Evolutionary conservation across 2,888 invertebrate genomes (phyloP), one percentile per base, ranked within the genome.

Genomic region (Drosophila antonietae): DNA sequence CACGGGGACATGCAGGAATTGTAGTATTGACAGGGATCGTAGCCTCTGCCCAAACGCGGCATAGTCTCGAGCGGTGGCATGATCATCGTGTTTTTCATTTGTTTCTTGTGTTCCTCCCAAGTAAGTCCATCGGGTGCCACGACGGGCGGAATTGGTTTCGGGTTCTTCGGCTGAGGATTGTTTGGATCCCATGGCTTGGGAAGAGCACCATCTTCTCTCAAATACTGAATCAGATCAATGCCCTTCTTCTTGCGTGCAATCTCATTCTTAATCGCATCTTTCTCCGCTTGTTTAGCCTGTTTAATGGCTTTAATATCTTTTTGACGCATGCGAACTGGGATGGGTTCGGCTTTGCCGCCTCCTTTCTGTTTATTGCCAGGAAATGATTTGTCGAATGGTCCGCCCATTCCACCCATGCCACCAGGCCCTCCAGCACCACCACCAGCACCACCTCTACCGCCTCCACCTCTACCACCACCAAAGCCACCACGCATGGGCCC

Each of bases 11-110:
- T 5, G 18, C 77, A 75, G 3, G 49, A 9, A 20, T 49, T 58
- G 28, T 55, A 62, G 46, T 60, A 60, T 0, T 28, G 39, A 9
- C 77, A 77, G 0, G 80, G 80, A 74, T 88, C 72, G 14, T 20
- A 20, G 2, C 80, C 80, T 35, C 82, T 90, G 20, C 83, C 85
- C 31, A 78, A 80, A 0, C 90, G 81, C 12, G 89, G 81, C 33
- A 89, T 66, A 53, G 67, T 72, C 5, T 89, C 82, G 1, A 91
- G 57, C 8, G 87, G 67, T 0, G 88, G 90, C 6, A 81, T 68
- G 15, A 81, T 76, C 33, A 76, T 70, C 33, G 82, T 69, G 8
- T 60, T 65, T 6, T 8, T 31, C 9, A 33, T n/a, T n/a, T 49
- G 31, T 6, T 12, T 31, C 9, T 10, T 62, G 6, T 89, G 77